These are phyloP conservation scores for Cygnus olor DNA, from an alignment of 2,797 vertebrate species.

Conservation along the genomic window DNA sequence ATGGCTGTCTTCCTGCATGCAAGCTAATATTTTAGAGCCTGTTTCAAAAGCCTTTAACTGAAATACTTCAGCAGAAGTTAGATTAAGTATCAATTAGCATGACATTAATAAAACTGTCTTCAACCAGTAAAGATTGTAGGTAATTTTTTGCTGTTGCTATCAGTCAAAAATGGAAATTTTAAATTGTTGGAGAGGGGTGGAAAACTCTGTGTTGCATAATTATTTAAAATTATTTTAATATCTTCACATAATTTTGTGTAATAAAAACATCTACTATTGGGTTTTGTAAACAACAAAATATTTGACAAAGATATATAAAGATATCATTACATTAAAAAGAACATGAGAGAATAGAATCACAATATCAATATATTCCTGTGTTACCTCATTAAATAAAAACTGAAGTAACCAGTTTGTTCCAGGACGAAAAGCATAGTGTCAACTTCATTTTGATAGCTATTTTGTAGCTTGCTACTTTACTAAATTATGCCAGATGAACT, in stretches of 20 bases:
- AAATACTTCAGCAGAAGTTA: neutral
- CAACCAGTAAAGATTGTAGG: rapidly evolving
- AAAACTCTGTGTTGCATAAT: neutral
- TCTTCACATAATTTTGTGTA: neutral
- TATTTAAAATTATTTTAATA: neutral
- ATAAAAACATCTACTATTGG: neutral
- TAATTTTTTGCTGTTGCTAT: neutral
- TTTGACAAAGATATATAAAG: neutral
- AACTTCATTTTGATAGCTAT: neutral
- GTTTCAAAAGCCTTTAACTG: neutral
- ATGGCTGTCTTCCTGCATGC: neutral
- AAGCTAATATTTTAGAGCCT: neutral
- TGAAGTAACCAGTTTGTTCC: neutral
- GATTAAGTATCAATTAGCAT: neutral
- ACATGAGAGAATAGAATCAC: neutral
- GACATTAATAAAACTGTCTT: neutral
- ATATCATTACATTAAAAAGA: neutral
- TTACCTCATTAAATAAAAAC: neutral
- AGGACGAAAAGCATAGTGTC: neutral
- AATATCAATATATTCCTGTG: neutral
- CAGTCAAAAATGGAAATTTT: neutral
- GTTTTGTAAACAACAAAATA: neutral
- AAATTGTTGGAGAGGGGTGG: neutral
- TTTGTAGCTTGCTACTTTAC: neutral
- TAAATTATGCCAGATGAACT: neutral